Evolutionary conservation across 1,140 invertebrate species (phyloP).

Genomic region (Zaprionus africanus): DNA sequence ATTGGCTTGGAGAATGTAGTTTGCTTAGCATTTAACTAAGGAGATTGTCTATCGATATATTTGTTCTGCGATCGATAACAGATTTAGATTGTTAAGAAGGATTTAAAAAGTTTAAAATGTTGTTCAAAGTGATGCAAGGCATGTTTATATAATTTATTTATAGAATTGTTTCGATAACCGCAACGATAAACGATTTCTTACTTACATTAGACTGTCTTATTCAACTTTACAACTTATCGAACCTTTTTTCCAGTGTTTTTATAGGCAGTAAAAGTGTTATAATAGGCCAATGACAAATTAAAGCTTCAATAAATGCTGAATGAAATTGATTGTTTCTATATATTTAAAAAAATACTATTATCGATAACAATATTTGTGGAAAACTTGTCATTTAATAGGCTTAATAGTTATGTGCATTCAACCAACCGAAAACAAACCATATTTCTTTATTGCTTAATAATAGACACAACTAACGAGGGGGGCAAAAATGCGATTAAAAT

Average conservation of each 20-base stretch:
- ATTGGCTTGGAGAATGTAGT: not conserved
- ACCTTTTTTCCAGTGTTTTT: no score
- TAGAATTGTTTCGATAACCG: no score
- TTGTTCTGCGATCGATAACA: not conserved
- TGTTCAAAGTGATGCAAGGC: not conserved
- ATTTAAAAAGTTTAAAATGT: not conserved
- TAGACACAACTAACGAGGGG: not conserved
- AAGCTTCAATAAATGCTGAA: not conserved
- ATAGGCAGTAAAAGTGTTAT: not conserved
- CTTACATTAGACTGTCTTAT: no score
- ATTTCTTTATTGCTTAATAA: not conserved
- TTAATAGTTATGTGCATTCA: not conserved
- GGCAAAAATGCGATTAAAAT: not conserved
- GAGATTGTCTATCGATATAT: not conserved
- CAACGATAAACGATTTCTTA: no score
- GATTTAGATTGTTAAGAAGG: not conserved
- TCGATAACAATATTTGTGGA: not conserved
- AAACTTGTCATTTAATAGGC: not conserved
- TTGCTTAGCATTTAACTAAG: not conserved
- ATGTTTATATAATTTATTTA: no score
- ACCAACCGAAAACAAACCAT: not conserved
- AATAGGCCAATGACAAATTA: not conserved
- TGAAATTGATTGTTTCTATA: not conserved
- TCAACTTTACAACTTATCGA: no score
- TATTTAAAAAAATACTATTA: not conserved